A percentile compares a stretch with the other conserved stretches of the same genome.
phyloP scores from a whole-genome alignment of 2,797 vertebrate genomes.

The Paguma larvata region DNA sequence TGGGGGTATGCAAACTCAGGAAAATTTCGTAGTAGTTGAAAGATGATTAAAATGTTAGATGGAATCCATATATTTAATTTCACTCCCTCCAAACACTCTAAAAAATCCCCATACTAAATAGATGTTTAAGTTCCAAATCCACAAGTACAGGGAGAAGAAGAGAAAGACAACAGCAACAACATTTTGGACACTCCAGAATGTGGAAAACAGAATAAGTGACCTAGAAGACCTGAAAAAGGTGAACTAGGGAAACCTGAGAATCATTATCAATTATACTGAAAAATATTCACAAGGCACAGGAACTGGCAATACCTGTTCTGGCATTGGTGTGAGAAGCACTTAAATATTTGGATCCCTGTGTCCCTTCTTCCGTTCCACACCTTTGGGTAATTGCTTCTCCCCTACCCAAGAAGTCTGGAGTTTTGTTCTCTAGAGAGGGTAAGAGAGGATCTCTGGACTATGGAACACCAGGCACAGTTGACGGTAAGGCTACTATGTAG shows the following conservation, averaged over 20 bases:
- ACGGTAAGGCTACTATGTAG: not conserved
- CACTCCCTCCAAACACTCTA: not conserved
- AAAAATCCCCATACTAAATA: not conserved
- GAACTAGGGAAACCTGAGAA: conserved; percentile 14
- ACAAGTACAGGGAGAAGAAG: not conserved
- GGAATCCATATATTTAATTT: conserved; percentile 43
- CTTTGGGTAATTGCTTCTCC: not conserved
- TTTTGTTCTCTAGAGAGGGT: not conserved
- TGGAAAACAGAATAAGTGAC: conserved; percentile 15
- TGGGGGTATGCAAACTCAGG: not conserved
- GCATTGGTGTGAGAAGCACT: conserved; percentile 3
- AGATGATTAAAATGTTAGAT: conserved; percentile 59
- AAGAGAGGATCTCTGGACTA: not conserved
- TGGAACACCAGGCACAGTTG: not conserved
- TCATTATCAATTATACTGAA: conserved; percentile 26
- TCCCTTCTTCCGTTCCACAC: not conserved
- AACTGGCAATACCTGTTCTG: not conserved
- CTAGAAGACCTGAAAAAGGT: conserved; percentile 6
- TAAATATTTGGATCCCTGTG: not conserved
- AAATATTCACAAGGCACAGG: not conserved
- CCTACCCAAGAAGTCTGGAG: not conserved
- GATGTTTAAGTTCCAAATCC: conserved; percentile 35
- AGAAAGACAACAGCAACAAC: not conserved
- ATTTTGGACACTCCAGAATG: not conserved
- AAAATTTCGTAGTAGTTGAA: conserved; percentile 49